A percentile compares a stretch with the other conserved stretches of the same genome.
Conservation (phyloP, 2,797 vertebrate species). For the Crenichthys baileyi region DNA sequence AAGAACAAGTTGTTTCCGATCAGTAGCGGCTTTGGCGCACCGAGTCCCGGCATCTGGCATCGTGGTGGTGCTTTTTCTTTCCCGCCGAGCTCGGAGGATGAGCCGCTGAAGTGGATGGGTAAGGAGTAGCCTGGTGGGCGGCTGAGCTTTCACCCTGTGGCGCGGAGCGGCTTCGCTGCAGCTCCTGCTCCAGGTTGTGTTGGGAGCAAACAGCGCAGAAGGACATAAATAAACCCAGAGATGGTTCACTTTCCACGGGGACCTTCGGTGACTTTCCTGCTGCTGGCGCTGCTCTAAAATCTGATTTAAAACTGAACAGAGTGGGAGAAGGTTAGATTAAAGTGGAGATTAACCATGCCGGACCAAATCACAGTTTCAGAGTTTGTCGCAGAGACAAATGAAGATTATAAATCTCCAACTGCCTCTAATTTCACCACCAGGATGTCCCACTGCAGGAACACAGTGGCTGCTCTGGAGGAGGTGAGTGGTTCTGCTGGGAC, state of each 20-base stretch:
- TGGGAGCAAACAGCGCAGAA: conserved; percentile 42
- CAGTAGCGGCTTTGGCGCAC: conserved; percentile 21
- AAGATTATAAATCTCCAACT: conserved; percentile 98
- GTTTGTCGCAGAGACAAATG: conserved; percentile 98
- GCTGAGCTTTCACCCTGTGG: conserved; percentile 54
- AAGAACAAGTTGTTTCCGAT: conserved; percentile 36
- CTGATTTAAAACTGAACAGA: conserved; percentile 10
- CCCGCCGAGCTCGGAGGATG: neutral
- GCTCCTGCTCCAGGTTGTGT: conserved; percentile 36
- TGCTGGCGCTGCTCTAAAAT: conserved; percentile 15
- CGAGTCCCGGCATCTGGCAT: neutral
- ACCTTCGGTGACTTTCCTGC: conserved; percentile 43
- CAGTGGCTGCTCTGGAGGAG: conserved; percentile 95
- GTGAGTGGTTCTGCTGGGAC: conserved; percentile 75
- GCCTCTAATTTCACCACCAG: conserved; percentile 98
- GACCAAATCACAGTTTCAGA: conserved; percentile 97
- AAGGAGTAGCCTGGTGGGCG: conserved; percentile 7
- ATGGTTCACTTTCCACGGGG: conserved; percentile 67
- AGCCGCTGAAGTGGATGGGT: conserved; percentile 25
- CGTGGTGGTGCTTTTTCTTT: conserved; percentile 8
- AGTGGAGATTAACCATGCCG: conserved; percentile 84
- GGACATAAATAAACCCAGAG: conserved; percentile 57
- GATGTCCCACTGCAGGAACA: conserved; percentile 97
- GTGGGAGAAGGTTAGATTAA: conserved; percentile 17
- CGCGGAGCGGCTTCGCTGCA: conserved; percentile 15